Base-by-base conservation (phyloP, 2,113 vertebrate genomes). In the Andinoacara biseriatus region DNA sequence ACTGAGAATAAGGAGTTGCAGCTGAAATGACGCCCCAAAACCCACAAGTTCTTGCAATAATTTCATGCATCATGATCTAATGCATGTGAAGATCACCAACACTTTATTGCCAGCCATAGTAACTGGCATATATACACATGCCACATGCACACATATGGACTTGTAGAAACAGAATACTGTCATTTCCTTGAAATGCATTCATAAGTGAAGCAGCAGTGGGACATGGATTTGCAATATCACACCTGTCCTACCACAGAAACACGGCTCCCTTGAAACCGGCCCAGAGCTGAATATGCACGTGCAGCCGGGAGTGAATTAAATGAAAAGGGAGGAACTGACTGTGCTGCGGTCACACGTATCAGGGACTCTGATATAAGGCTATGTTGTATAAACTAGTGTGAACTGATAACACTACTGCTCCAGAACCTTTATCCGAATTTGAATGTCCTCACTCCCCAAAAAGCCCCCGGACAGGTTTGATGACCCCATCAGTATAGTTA, bases 1-100 rank as follows among this genome's bases (percentile, higher is more conserved):
- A 20, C 10, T 0, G 6, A 43, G 46, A 58, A 35, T 24, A 61
- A 20, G 58, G 29, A 81, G n/a, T 20, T 40, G 5, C 43, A 33
- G 62, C 11, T 5, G 4, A 74, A 24, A 61, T 29, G 1, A 61
- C 1, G 3, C 77, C 74, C 76, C 56, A 31, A 49, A 49, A 60
- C 49, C 58, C 78, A 78, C 10, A 26, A 29, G 72, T 35, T 58
- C 35, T 54, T 67, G 76, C 49, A 75, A 10, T 54, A 20, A 14
- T 24, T 24, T 43, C 91, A 91, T 90, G 86, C 87, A 88, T 89
- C 35, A 24, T 15, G 38, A 22, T 11, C 54, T 29, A 84, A 83
- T 85, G 78, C 78, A 86, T 86, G 74, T 40, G 10, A 62, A 24
- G 10, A 61, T 33, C 24, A 18, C 9, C 1, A 52, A 7, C 9